Conservation (phyloP, 92 coral and sea anemone genomes). For the Scolanthus callimorphus region DNA sequence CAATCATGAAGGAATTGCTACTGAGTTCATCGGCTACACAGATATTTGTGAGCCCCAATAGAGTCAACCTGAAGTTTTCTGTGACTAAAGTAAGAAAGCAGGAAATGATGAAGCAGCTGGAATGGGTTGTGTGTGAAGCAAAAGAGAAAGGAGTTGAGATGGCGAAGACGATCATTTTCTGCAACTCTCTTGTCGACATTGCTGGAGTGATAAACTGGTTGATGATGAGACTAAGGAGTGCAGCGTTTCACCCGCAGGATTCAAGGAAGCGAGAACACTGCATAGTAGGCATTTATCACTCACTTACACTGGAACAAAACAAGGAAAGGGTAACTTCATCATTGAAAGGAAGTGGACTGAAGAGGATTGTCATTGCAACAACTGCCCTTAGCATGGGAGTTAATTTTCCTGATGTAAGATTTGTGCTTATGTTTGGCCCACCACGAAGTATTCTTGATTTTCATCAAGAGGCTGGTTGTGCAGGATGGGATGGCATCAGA, state of each 20-base stretch:
- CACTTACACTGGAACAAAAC: too few species aligned
- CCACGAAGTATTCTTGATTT: slow-evolving; percentile 16
- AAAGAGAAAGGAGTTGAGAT: background rate
- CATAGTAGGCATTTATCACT: too few species aligned
- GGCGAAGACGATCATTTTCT: background rate
- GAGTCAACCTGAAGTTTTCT: background rate
- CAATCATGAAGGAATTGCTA: too few species aligned
- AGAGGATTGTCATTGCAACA: too few species aligned
- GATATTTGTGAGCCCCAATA: background rate
- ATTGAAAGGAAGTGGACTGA: too few species aligned
- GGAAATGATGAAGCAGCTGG: background rate
- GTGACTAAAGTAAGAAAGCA: background rate
- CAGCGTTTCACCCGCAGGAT: too few species aligned
- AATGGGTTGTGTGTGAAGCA: background rate
- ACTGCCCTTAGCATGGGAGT: too few species aligned
- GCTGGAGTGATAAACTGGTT: too few species aligned
- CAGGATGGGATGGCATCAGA: slow-evolving; percentile 15
- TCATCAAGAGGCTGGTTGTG: background rate
- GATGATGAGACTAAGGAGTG: too few species aligned
- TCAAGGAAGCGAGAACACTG: too few species aligned
- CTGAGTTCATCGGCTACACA: background rate
- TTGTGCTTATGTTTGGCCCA: slow-evolving; percentile 24
- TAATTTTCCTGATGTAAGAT: slow-evolving; percentile 19
- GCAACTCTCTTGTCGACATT: too few species aligned
- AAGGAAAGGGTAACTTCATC: too few species aligned